Base-by-base conservation (phyloP, 1,140 invertebrate species). In the Aphaenogaster rudis region DNA sequence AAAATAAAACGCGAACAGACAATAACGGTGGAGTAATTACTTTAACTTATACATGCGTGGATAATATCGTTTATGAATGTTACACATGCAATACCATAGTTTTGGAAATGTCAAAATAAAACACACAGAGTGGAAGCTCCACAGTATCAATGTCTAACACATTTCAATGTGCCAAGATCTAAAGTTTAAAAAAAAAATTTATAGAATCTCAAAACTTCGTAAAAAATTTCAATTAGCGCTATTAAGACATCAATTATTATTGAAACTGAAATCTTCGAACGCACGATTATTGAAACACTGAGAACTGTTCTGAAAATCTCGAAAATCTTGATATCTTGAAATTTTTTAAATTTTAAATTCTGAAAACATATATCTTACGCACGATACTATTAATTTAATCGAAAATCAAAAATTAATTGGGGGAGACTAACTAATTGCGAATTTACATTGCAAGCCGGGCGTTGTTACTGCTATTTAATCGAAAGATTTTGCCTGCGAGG, bases 381-480 rank as follows among this genome's bases (percentile, higher is more conserved):
- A n/a, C 33, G 33, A 57, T 6, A 2, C 28, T 11, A 7, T 52
- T 17, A 69, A 54, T 28, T 17, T 81, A 28, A 71, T 17, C 48
- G 69, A 76, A 61, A 36, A 39, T 74, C 11, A 74, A 74, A 48
- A 74, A 84, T 84, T 84, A 87, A 90, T 90, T 90, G 87, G 48
- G n/a, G 28, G 72, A 67, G 28, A 81, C 78, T 86, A 90, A 90
- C 88, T 91, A 88, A 86, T 86, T 45, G 33, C 15, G 79, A 90
- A 81, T 88, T 79, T 74, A 66, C 28, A 81, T 74, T 64, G 84
- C 82, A 85, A 85, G 82, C 89, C 67, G n/a, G 59, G 74, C 66
- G 87, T 74, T 86, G 90, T 79, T 88, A 78, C 81, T 66, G 59
- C 86, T 74, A 80, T 90, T 91, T 90, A 91, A 91, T 91, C 89